A percentile compares a stretch with the other conserved stretches of the same genome.
Evolutionary conservation across 2,888 invertebrate genomes (phyloP).

Genomic region (Diplolepis rosae): DNA sequence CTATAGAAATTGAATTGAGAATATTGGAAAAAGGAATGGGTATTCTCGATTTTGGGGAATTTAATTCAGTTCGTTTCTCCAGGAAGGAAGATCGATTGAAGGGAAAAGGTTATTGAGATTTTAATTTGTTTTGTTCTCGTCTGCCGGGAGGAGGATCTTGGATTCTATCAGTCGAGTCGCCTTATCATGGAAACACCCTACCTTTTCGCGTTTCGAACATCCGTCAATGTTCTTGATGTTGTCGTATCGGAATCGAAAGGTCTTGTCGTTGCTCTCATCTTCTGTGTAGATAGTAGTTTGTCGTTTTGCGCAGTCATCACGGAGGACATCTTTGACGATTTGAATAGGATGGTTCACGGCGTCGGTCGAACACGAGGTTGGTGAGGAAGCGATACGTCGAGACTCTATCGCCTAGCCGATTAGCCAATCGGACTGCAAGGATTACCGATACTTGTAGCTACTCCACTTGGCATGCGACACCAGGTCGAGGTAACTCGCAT

Average conservation of each 20-base stretch:
- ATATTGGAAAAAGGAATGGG: too few relatives aligned
- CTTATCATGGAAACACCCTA: slow-evolving; percentile 15
- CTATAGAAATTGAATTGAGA: too few relatives aligned
- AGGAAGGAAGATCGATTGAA: not conserved
- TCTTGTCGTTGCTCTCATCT: slow-evolving; percentile 4
- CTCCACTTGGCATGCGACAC: slow-evolving; percentile 22
- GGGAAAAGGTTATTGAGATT: slow-evolving; percentile 4
- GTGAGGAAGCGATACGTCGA: slow-evolving; percentile 10
- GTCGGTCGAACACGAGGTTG: slow-evolving; percentile 24
- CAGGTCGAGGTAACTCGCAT: slow-evolving; percentile 22
- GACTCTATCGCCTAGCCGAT: slow-evolving; percentile 15
- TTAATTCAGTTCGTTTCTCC: not conserved
- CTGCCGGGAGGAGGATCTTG: not conserved
- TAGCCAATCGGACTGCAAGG: slow-evolving; percentile 24
- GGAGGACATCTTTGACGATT: slow-evolving; percentile 24
- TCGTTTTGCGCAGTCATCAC: slow-evolving; percentile 15
- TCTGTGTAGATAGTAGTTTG: not conserved
- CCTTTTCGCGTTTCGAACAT: slow-evolving; percentile 5
- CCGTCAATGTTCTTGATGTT: not conserved
- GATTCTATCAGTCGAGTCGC: not conserved
- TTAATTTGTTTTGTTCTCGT: not conserved
- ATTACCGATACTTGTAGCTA: slow-evolving; percentile 9
- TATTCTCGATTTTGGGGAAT: too few relatives aligned
- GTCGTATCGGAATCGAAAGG: not conserved
- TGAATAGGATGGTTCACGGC: not conserved